phyloP scores from a whole-genome alignment of 2,888 invertebrate genomes.

The Ophioninae sp. region DNA sequence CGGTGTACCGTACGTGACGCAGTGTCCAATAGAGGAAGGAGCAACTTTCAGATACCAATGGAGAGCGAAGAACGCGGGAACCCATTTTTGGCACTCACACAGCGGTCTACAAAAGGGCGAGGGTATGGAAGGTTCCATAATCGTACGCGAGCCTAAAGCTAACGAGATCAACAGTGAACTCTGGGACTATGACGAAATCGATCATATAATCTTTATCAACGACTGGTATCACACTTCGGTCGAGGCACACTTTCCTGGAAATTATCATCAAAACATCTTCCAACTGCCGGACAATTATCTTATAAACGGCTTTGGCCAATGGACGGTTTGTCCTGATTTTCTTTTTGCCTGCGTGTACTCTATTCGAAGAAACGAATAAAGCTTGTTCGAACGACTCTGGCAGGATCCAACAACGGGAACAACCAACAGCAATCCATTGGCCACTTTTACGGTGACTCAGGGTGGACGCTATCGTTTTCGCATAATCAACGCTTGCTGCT shows the following conservation, averaged over 20 bases:
- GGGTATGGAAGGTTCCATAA: conserved; percentile 84
- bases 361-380: not conserved
- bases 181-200: conserved; percentile 62
- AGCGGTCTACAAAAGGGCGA: conserved; percentile 83
- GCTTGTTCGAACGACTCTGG: not conserved
- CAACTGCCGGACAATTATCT: conserved; percentile 91
- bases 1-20: conserved; percentile 93
- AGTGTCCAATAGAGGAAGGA: conserved; percentile 93
- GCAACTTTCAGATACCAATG: conserved; percentile 88
- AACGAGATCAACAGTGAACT: conserved; percentile 53
- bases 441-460: conserved; percentile 76
- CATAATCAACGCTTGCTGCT: conserved; percentile 83
- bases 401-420: conserved; percentile 67
- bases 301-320: conserved; percentile 90
- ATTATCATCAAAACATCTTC: conserved; percentile 89
- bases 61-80: conserved; percentile 75
- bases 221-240: conserved; percentile 84
- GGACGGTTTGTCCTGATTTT: conserved; percentile 44
- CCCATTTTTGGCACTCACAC: conserved; percentile 81
- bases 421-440: conserved; percentile 68
- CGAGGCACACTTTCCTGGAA: conserved; percentile 89
- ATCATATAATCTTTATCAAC: conserved; percentile 59
- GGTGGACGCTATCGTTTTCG: conserved; percentile 83
- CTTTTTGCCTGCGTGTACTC: not conserved
- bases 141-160: conserved; percentile 82